Percentiles rank a stretch among this genome's conserved stretches.
Evolutionary conservation across 2,113 vertebrate species (phyloP).

Genomic region (Agapornis roseicollis): DNA sequence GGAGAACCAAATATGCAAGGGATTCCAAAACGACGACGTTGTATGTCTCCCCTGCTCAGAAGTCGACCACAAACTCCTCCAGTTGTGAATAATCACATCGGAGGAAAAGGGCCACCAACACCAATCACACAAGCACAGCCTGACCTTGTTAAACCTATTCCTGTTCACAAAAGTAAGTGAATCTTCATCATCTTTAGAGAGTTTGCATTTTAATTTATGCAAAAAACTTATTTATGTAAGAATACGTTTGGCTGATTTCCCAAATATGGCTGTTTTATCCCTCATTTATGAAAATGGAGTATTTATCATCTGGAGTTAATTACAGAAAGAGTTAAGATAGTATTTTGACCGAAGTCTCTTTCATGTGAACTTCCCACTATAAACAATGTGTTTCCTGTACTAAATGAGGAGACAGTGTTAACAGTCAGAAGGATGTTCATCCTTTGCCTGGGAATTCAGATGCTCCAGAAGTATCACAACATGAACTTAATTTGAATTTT

Average conservation of each 20-base stretch:
- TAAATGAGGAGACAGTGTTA: background rate
- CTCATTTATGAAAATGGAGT: background rate
- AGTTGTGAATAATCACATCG: constrained; percentile 73
- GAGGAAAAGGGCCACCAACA: constrained; percentile 74
- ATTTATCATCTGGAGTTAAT: background rate
- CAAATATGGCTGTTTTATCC: background rate
- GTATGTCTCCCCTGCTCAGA: constrained; percentile 79
- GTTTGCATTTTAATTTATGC: background rate
- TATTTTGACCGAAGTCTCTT: background rate
- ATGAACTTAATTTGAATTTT: background rate
- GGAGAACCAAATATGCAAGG: constrained; percentile 80
- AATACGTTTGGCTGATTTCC: background rate
- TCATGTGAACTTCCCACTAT: background rate
- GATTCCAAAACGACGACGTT: constrained; percentile 76
- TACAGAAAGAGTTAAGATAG: background rate
- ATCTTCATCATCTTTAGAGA: background rate
- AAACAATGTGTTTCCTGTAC: background rate
- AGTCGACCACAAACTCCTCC: constrained; percentile 68
- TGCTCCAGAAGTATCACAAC: background rate
- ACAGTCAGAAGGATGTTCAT: background rate
- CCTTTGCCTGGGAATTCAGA: background rate
- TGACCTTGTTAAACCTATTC: constrained; percentile 73
- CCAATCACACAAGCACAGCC: constrained; percentile 64
- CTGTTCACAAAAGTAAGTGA: constrained; percentile 76
- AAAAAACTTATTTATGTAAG: background rate